These are phyloP conservation scores for Sinopyrophorus schimmeli DNA, from an alignment of 2,888 invertebrate species.

Conservation along the genomic window DNA sequence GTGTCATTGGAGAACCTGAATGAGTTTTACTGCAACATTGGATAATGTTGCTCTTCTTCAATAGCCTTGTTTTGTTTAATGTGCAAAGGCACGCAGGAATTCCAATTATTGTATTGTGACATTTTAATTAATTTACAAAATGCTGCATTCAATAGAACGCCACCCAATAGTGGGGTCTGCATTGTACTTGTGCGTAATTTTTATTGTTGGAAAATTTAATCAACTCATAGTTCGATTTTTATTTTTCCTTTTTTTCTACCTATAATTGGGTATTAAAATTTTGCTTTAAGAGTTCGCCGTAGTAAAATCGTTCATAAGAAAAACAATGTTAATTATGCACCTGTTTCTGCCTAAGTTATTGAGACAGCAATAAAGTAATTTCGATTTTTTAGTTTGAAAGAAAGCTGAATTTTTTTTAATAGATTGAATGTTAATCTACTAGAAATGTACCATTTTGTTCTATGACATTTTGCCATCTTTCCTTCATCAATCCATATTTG, in stretches of 20 bases:
- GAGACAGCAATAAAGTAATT: too few relatives aligned
- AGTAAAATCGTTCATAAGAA: too few relatives aligned
- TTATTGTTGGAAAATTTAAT: conserved; percentile 13
- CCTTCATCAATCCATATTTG: too few relatives aligned
- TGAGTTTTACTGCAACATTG: conserved; percentile 20
- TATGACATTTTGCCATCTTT: too few relatives aligned
- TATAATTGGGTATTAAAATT: too few relatives aligned
- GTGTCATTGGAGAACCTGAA: conserved; percentile 38
- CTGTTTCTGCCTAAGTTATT: too few relatives aligned
- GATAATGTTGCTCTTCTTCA: conserved; percentile 26
- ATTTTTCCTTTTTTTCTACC: conserved; percentile 3
- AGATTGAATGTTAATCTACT: too few relatives aligned
- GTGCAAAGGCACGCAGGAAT: conserved; percentile 38
- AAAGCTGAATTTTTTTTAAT: too few relatives aligned
- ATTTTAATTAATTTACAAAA: conserved; percentile 42
- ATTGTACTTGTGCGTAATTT: conserved; percentile 14
- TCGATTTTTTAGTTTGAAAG: too few relatives aligned
- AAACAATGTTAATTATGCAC: too few relatives aligned
- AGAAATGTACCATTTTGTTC: too few relatives aligned
- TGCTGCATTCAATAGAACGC: conserved; percentile 32
- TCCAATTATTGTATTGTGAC: conserved; percentile 44
- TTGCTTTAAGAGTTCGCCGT: too few relatives aligned
- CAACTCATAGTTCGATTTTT: conserved; percentile 6
- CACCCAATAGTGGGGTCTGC: neutral
- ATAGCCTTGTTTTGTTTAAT: conserved; percentile 34